Conservation (phyloP, 2,113 vertebrate species). For the Proteles cristata region DNA sequence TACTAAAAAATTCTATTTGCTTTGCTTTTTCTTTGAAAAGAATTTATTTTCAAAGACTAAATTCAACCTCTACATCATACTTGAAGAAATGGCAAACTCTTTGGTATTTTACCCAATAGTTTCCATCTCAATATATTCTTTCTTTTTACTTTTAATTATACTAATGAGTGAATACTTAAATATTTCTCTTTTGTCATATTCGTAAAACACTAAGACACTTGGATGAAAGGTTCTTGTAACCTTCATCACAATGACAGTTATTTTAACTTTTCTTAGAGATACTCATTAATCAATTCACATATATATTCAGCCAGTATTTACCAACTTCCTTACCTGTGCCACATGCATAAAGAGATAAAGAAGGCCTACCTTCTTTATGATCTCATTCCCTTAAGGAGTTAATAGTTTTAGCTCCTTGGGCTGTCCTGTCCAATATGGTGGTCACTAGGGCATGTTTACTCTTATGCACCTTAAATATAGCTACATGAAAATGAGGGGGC, state of each 20-base stretch:
- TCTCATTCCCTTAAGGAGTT: background rate
- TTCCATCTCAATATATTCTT: background rate
- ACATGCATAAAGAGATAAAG: background rate
- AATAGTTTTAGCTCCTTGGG: background rate
- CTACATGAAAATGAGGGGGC: background rate
- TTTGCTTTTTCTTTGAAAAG: background rate
- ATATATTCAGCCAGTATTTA: background rate
- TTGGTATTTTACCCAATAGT: background rate
- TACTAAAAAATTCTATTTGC: background rate
- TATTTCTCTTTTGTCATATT: background rate
- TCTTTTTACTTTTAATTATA: background rate
- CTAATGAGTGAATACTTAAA: background rate
- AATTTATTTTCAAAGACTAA: background rate
- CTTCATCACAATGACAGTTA: background rate
- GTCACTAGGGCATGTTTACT: background rate
- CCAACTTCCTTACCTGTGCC: background rate
- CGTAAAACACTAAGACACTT: background rate
- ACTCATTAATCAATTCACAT: background rate
- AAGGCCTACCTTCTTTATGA: background rate
- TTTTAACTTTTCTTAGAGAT: background rate
- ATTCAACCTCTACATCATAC: background rate
- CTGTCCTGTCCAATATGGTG: background rate
- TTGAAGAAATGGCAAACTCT: background rate
- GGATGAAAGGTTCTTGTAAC: background rate
- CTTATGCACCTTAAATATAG: background rate